Percentiles rank a stretch among this genome's conserved stretches.
These are phyloP conservation scores for Tyria jacobaeae DNA, from an alignment of 2,888 invertebrate genomes.

Conservation along the genomic window DNA sequence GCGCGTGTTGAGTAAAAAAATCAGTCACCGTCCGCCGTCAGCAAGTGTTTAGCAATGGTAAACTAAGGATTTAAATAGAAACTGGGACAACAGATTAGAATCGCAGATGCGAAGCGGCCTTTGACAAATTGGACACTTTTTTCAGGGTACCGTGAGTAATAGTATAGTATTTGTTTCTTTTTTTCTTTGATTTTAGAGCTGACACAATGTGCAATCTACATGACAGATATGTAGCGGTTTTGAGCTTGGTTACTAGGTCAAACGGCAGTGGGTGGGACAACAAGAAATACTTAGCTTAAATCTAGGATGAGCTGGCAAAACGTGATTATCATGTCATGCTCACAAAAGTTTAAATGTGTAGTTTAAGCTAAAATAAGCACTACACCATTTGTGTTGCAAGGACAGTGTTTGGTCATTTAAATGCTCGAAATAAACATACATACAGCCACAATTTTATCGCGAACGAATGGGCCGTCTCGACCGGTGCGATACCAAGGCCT, in stretches of 20 bases:
- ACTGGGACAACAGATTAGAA: conserved; percentile 57
- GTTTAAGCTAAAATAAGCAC: too few relatives aligned
- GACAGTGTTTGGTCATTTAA: too few relatives aligned
- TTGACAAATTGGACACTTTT: conserved; percentile 50
- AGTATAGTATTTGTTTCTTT: conserved; percentile 1
- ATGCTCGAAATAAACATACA: too few relatives aligned
- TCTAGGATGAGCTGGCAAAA: neutral
- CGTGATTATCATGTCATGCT: too few relatives aligned
- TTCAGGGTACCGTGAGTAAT: conserved; percentile 32
- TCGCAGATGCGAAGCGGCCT: conserved; percentile 52
- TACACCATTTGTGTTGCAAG: too few relatives aligned
- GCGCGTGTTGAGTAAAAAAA: conserved; percentile 30
- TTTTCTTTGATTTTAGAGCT: neutral
- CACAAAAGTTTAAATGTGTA: too few relatives aligned
- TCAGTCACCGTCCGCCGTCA: conserved; percentile 28
- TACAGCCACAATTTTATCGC: too few relatives aligned
- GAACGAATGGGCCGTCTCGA: too few relatives aligned
- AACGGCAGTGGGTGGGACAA: neutral
- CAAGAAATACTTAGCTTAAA: neutral
- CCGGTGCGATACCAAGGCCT: too few relatives aligned
- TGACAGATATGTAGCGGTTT: neutral
- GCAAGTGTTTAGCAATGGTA: conserved; percentile 42
- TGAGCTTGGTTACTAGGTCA: neutral
- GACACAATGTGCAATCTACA: neutral
- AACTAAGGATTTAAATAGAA: conserved; percentile 54